Percentiles rank a stretch among this genome's conserved stretches.
phyloP scores from a whole-genome alignment of 1,140 invertebrate species.

The Diorhabda elongata region DNA sequence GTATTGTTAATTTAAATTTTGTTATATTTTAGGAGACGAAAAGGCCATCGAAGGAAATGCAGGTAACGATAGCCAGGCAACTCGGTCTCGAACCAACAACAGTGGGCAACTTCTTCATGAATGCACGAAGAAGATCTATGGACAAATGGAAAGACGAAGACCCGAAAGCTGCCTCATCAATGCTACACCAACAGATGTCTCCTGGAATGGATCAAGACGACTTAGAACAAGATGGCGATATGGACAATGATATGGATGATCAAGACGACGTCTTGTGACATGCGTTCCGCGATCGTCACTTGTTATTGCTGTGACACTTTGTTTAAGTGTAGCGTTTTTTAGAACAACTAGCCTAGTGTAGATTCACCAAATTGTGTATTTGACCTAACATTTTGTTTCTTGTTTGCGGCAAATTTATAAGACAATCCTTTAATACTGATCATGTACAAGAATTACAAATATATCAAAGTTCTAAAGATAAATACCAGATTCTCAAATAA shows the following conservation, averaged over 20 bases:
- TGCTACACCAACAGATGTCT: slow-evolving; percentile 46
- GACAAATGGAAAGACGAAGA: slow-evolving; percentile 98
- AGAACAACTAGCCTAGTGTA: slow-evolving; percentile 37
- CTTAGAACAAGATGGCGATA: slow-evolving; percentile 47
- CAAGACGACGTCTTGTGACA: slow-evolving; percentile 54
- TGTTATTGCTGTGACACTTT: slow-evolving; percentile 47
- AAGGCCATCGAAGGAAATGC: slow-evolving; percentile 99
- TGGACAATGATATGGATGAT: slow-evolving; percentile 46
- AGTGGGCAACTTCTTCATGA: slow-evolving; percentile 99
- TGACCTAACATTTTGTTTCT: slow-evolving; percentile 25
- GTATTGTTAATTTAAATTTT: slow-evolving; percentile 33
- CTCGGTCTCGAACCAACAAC: slow-evolving; percentile 96
- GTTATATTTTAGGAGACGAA: slow-evolving; percentile 84
- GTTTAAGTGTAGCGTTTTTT: slow-evolving; percentile 37
- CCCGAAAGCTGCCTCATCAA: slow-evolving; percentile 48
- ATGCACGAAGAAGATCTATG: slow-evolving; percentile 93
- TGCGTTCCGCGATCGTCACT: slow-evolving; percentile 46
- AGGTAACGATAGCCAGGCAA: slow-evolving; percentile 97
- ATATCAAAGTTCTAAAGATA: too few relatives aligned
- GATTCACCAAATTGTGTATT: slow-evolving; percentile 39
- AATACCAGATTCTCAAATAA: too few relatives aligned
- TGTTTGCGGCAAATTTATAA: slow-evolving; percentile 5
- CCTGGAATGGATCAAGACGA: slow-evolving; percentile 50
- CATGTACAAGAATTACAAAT: too few relatives aligned
- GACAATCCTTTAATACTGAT: slow-evolving; percentile 3